Evolutionary conservation across 2,113 vertebrate species (phyloP), one percentile per base, ranked within the genome.

Genomic region (Indicator maculatus): DNA sequence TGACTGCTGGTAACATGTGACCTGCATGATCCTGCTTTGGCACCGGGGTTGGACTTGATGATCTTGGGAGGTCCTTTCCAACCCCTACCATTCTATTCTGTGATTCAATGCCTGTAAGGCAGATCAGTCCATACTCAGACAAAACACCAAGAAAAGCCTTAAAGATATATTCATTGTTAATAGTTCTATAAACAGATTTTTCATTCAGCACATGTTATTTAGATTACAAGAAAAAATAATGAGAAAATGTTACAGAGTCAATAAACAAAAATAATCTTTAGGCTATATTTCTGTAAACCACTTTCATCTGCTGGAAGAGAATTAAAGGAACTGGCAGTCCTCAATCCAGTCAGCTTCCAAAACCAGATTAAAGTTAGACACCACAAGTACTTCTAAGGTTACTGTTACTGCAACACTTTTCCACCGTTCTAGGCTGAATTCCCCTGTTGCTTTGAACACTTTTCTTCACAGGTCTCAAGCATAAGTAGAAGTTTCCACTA

Each of bases 191-290:
- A 93, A 86, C 52, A 83, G 38, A 93, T 74, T 74, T 74, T 28
- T 26, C 52, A 72, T 88, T 96, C 83, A 12, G 45, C 67, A 88
- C 14, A 58, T 61, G 41, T 76, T 63, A 82, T 74, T 93, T 93
- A 91, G 60, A 92, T 67, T 95, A 76, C 58, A 71, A 88, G 52
- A 73, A 85, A 83, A 80, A 88, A 66, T 26, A 92, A 80, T 2
- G 1, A 53, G 61, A 73, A 74, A 66, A 26, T 76, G 86, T 59
- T 93, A 80, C 28, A 58, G 23, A 76, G 28, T 33, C 75, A 86
- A 74, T 64, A 94, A 93, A 87, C 63, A 83, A 72, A 83, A 87
- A 78, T 65, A 88, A 17, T 86, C 65, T 92, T 95, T 28, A 88
- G 61, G 58, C 69, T 86, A 74, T 55, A 55, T 86, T 82, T 82